Conservation (phyloP, 1,140 invertebrate species). For the Drosophila paulistorum region DNA sequence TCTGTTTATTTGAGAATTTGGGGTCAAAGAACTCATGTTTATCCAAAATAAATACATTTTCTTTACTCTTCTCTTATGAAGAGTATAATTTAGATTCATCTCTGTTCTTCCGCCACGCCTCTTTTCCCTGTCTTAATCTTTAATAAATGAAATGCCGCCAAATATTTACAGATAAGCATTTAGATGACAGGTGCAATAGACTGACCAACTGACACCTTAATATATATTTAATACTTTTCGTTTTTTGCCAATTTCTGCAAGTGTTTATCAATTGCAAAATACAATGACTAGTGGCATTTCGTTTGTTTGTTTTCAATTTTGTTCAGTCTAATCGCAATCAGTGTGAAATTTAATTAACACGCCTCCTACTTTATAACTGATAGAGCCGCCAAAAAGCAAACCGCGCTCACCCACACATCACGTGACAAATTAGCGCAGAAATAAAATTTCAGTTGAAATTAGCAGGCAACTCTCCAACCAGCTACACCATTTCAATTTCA, state of each 20-base stretch:
- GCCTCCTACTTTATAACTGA: slow-evolving; percentile 36
- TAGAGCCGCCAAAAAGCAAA: neutral
- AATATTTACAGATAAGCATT: neutral
- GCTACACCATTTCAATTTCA: neutral
- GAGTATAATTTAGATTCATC: neutral
- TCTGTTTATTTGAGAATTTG: no score
- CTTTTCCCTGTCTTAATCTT: no score
- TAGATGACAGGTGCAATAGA: slow-evolving; percentile 7
- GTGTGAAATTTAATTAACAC: slow-evolving; percentile 57
- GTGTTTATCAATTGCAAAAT: slow-evolving; percentile 9
- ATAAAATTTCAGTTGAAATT: slow-evolving; percentile 33
- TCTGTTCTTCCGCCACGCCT: no score
- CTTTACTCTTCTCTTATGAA: neutral
- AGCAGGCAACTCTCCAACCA: slow-evolving; percentile 18
- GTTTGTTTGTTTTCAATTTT: slow-evolving; percentile 7
- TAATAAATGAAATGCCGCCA: neutral
- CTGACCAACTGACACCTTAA: neutral
- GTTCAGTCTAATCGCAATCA: slow-evolving; percentile 54
- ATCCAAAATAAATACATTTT: no score
- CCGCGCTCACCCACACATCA: slow-evolving; percentile 43
- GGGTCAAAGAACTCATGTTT: no score
- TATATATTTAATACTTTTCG: neutral
- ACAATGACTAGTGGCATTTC: slow-evolving; percentile 12
- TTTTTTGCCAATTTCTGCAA: neutral
- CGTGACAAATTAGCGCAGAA: slow-evolving; percentile 49